Base-by-base conservation (phyloP, 2,797 vertebrate genomes). In the Perdix hodgsoniae region DNA sequence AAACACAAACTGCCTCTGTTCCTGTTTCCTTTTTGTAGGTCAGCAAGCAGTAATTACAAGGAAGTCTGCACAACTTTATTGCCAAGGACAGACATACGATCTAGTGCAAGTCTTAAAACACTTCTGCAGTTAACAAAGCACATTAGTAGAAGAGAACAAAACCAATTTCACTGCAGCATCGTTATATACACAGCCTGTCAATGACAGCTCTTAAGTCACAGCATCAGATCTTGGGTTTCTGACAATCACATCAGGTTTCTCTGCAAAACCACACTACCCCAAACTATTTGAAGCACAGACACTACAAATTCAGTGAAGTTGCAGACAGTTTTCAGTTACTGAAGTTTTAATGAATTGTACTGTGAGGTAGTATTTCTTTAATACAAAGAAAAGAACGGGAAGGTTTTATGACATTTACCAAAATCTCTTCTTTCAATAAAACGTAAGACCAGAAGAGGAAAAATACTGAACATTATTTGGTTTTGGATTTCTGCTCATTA, bases 321-420 rank as follows among this genome's bases (percentile, higher is more conserved):
- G 47, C 29, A 18, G 26, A 14, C 1, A 35, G 60, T 11, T 87
- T 83, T 73, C 31, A 82, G 74, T 37, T 72, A 66, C 35, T 59
- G 70, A 80, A 90, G 83, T 63, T 49, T 75, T 78, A 83, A 87
- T 71, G 33, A 86, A 57, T 60, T 57, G 75, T 33, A 76, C 60
- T 47, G 61, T 54, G 71, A 81, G 65, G 47, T 10, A 59, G 14
- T 91, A 66, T 37, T 81, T 79, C 63, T 86, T 86, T 89, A 15
- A 83, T 6, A 87, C 33, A 75, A 63, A 78, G 50, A 60, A 86
- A 88, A 88, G 84, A 61, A 87, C 54, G 49, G 3, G 0, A 69
- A 87, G 40, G 52, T 59, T 89, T 95, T 81, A 76, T 86, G 81
- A 92, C 81, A 89, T 94, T 93, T 93, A 91, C 77, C 61, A 79